Percentiles rank a stretch among this genome's conserved stretches.
Conservation (phyloP, 2,113 vertebrate genomes). For the Microcebus griseorufus region DNA sequence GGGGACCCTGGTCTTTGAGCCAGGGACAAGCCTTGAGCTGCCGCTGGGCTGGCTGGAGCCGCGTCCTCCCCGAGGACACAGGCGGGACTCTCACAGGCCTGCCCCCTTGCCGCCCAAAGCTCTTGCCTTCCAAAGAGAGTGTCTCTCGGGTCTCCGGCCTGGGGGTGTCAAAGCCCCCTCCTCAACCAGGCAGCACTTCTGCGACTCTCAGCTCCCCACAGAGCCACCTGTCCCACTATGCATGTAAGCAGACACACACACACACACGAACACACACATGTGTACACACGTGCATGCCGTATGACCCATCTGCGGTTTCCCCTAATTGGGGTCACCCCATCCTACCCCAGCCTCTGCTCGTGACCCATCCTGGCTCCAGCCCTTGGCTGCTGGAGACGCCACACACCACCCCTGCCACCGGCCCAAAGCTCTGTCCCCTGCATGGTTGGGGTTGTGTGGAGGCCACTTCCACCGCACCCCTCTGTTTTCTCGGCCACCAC, state of each 20-base stretch:
- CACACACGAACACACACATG: neutral
- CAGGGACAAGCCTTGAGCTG: neutral
- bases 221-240: neutral
- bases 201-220: neutral
- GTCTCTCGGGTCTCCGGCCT: neutral
- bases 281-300: neutral
- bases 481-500: neutral
- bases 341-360: neutral
- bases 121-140: neutral
- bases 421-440: neutral
- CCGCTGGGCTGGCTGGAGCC: neutral
- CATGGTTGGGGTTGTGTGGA: rapidly evolving
- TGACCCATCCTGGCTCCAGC: neutral
- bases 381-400: neutral
- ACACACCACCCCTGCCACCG: neutral
- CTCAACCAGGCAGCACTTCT: neutral
- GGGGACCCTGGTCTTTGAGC: neutral
- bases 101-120: neutral
- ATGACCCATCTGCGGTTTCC: neutral
- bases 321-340: neutral
- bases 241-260: no score
- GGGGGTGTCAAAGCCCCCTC: neutral
- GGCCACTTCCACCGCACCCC: no score
- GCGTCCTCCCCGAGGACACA: neutral
- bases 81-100: no score